Conservation (phyloP, 1,140 invertebrate genomes). For the Drosophila trapezifrons region DNA sequence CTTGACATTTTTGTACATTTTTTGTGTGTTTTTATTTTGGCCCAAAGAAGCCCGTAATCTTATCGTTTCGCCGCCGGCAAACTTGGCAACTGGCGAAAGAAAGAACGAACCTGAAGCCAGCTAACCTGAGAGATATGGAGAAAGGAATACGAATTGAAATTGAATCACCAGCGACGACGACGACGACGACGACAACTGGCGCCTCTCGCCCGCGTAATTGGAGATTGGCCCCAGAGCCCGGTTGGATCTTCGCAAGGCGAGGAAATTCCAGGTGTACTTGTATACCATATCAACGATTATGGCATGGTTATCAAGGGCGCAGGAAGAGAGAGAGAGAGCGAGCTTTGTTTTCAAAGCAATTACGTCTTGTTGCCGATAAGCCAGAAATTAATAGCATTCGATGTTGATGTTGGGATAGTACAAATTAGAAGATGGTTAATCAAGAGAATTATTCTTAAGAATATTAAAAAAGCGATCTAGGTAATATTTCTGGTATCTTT, state of each 20-base stretch:
- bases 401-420: slow-evolving; percentile 37
- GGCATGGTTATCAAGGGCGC: slow-evolving; percentile 17
- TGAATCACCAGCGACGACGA: slow-evolving; percentile 33
- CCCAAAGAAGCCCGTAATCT: slow-evolving; percentile 33
- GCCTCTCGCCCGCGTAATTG: slow-evolving; percentile 22
- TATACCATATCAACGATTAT: slow-evolving; percentile 11
- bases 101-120: slow-evolving; percentile 4
- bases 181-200: slow-evolving; percentile 8
- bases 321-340: neutral
- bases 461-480: too few species aligned
- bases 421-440: neutral
- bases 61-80: slow-evolving; percentile 28
- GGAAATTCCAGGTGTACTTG: slow-evolving; percentile 19
- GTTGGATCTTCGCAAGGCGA: neutral
- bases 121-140: slow-evolving; percentile 3
- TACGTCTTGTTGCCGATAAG: slow-evolving; percentile 29
- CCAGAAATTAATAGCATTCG: slow-evolving; percentile 8
- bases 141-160: slow-evolving; percentile 22
- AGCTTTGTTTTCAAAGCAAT: slow-evolving; percentile 32
- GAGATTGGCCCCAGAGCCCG: slow-evolving; percentile 13
- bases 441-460: too few species aligned
- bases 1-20: neutral
- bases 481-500: too few species aligned
- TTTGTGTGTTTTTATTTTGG: slow-evolving; percentile 11
- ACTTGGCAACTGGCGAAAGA: slow-evolving; percentile 41